Conservation (phyloP, 2,888 invertebrate genomes). For the Folsomia candida region DNA sequence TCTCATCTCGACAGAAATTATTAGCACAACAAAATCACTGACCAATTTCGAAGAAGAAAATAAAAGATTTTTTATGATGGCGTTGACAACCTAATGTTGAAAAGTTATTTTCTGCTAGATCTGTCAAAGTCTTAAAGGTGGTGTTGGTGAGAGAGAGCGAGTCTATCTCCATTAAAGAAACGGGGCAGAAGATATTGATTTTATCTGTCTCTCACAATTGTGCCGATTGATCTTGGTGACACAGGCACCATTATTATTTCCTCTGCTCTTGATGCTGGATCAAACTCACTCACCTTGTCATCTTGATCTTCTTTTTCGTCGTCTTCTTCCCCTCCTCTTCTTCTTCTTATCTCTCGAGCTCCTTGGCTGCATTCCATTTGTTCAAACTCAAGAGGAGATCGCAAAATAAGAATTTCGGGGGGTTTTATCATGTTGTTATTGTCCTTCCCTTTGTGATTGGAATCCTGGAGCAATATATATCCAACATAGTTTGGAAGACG, state of each 20-base stretch:
- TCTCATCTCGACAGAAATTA: too few species aligned
- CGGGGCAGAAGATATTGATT: background rate
- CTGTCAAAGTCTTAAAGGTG: background rate
- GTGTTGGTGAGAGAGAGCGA: too few species aligned
- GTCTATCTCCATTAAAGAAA: background rate
- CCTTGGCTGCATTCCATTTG: background rate
- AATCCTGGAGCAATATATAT: too few species aligned
- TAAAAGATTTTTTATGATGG: too few species aligned
- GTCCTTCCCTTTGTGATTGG: too few species aligned
- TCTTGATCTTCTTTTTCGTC: constrained; percentile 5
- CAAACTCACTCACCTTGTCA: constrained; percentile 13
- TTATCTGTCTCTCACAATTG: background rate
- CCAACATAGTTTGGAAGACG: too few species aligned
- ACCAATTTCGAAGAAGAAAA: too few species aligned
- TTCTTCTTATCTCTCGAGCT: too few species aligned
- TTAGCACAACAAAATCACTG: too few species aligned
- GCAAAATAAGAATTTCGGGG: background rate
- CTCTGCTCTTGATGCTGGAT: background rate
- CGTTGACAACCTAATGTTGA: too few species aligned
- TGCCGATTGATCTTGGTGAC: background rate
- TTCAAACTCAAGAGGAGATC: background rate
- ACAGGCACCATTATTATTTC: constrained; percentile 3
- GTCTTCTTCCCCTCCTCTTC: background rate
- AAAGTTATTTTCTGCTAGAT: too few species aligned
- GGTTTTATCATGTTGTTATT: too few species aligned